Base-by-base conservation (phyloP, 1,140 invertebrate genomes). In the Drosophila repletoides region DNA sequence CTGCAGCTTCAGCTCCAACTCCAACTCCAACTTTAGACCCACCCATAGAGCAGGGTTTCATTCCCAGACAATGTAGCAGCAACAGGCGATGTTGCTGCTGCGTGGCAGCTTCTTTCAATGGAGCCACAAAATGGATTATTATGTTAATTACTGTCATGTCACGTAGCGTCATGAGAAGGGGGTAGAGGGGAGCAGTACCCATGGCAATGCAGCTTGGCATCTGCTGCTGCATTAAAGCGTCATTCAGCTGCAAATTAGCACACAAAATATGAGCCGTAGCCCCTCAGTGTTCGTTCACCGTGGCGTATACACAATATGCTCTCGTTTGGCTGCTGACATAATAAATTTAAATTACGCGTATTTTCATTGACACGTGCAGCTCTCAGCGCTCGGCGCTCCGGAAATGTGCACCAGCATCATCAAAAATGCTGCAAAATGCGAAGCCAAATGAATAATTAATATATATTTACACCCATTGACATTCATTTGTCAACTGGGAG, bases 81-180 rank as follows among this genome's bases (percentile, higher is more conserved):
- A 29, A 56, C 36, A 51, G 59, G 43, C 36, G 21, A 51, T 29
- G 33, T 36, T 12, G 33, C 5, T 17, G 10, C 21, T 2, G 14
- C 10, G 17, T 22, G 14, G 15, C 56, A 22, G 61, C 53, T 65
- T 66, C 70, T 84, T 84, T 84, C 41, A 58, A 52, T 70, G 72
- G 31, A 56, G 49, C 80, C 70, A 63, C 79, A 71, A 77, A 84
- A 84, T 83, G 60, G 79, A 83, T 83, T 83, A 83, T 83, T 84
- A 83, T 79, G 80, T 79, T 83, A 83, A 83, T 83, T 83, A 83
- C 79, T 84, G 79, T 79, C 74, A 84, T 75, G 74, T 83, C 79
- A 70, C 73, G 74, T 69, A 60, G 12, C 68, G 40, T 76, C 68
- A 59, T 51, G 40, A 29, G 15, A 1, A 24, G 26, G 24, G 2